phyloP scores from a whole-genome alignment of 92 coral and sea anemone species.

The Palythoa grandiflora region DNA sequence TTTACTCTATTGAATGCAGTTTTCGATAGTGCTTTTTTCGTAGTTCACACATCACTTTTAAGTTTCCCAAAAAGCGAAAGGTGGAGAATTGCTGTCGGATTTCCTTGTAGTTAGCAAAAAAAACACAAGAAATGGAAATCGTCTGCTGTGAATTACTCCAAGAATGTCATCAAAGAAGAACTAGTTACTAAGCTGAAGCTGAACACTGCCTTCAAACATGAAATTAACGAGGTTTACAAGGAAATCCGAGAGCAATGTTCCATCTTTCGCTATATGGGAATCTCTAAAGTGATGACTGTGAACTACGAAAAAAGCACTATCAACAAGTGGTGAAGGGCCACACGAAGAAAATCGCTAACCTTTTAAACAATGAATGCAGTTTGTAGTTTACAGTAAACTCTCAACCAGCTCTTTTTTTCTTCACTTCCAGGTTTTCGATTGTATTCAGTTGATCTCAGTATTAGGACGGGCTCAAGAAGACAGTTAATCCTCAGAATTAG shows the following conservation, averaged over 20 bases:
- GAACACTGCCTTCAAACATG: not conserved
- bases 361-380: too few species aligned
- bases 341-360: not conserved
- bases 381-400: not conserved
- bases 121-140: not conserved
- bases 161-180: not conserved
- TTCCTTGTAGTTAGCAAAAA: not conserved
- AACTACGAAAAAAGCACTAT: not conserved
- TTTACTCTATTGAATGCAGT: too few species aligned
- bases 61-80: too few species aligned
- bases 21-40: too few species aligned
- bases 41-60: too few species aligned
- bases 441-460: slow-evolving; percentile 17
- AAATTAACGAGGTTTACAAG: not conserved
- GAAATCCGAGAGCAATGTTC: not conserved
- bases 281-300: not conserved
- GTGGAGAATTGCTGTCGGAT: too few species aligned
- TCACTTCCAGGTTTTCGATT: slow-evolving; percentile 1
- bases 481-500: not conserved
- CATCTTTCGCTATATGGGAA: not conserved
- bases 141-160: not conserved
- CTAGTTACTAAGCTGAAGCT: not conserved
- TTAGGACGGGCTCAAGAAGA: not conserved
- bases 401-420: not conserved
- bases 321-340: not conserved